Conservation (phyloP, 1,140 invertebrate genomes). For the Trachymyrmex septentrionalis region DNA sequence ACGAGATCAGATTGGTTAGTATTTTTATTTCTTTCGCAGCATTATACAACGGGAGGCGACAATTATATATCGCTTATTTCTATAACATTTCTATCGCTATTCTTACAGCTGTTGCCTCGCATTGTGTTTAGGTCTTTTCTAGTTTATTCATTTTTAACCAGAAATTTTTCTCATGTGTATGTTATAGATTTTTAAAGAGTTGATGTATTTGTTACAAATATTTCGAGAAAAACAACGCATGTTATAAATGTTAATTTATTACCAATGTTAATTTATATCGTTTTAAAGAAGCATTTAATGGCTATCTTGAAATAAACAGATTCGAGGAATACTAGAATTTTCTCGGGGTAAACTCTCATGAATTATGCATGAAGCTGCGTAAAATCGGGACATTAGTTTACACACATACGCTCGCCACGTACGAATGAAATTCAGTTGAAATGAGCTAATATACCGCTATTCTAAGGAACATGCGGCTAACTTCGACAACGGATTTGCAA, state of each 20-base stretch:
- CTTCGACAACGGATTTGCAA: conserved; percentile 74
- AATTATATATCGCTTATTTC: too few relatives aligned
- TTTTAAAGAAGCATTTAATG: neutral
- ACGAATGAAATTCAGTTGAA: conserved; percentile 58
- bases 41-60: too few relatives aligned
- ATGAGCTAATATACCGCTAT: conserved; percentile 83
- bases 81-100: too few relatives aligned
- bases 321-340: conserved; percentile 27
- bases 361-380: conserved; percentile 50
- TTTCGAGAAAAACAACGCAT: neutral
- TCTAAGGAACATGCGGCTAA: conserved; percentile 82
- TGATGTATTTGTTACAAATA: neutral
- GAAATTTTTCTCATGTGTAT: too few relatives aligned
- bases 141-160: too few relatives aligned
- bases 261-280: neutral
- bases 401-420: conserved; percentile 2
- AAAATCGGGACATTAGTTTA: conserved; percentile 52
- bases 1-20: too few relatives aligned
- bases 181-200: too few relatives aligned
- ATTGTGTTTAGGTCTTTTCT: too few relatives aligned
- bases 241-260: too few relatives aligned
- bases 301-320: conserved; percentile 1
- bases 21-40: too few relatives aligned
- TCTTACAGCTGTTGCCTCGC: too few relatives aligned
- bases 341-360: neutral